Base-by-base conservation (phyloP, 2,888 invertebrate species). In the Apamea anceps region DNA sequence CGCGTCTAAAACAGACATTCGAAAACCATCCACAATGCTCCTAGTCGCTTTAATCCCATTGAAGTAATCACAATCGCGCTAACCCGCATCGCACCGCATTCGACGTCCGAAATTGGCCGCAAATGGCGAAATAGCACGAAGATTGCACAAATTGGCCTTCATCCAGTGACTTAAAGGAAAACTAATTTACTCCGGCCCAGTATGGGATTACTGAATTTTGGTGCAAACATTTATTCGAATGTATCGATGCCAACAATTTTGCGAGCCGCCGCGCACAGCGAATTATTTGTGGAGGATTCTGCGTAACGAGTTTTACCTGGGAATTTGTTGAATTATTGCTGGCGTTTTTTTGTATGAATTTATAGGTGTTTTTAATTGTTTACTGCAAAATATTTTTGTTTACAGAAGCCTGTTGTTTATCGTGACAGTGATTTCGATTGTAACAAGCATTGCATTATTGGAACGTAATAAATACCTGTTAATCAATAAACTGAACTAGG, bases 111-210 rank as follows among this genome's bases (percentile, higher is more conserved):
- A 80, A 72, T 72, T 60, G 42, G 73, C 79, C 74, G 13, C 79
- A 76, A 85, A 79, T 75, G 37, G 45, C 68, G 65, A 62, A 81
- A 80, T 75, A 80, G 57, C 75, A 67, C 75, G 76, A 81, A 89
- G 88, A 90, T 91, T 88, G 87, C 88, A 86, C 77, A 88, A 90
- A 91, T 90, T 89, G 84, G 48, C 79, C 83, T 72, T 79, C 80
- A 85, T 85, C 86, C 85, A 88, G 71, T 80, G 66, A 80, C 71
- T 74, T 88, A 73, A 74, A 82, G 84, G 75, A 79, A 87, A 90
- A 80, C 86, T 85, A 81, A 88, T 88, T 87, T 85, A 48, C 76
- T 67, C 77, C 54, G 28, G 42, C 48, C 45, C 73, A 77, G 72
- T 75, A 60, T 79, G 72, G 75, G 74, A 85, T 85, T 81, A 79